Evolutionary conservation across 92 coral and sea anemone genomes (phyloP).

Genomic region (Epizoanthus illoricatus): DNA sequence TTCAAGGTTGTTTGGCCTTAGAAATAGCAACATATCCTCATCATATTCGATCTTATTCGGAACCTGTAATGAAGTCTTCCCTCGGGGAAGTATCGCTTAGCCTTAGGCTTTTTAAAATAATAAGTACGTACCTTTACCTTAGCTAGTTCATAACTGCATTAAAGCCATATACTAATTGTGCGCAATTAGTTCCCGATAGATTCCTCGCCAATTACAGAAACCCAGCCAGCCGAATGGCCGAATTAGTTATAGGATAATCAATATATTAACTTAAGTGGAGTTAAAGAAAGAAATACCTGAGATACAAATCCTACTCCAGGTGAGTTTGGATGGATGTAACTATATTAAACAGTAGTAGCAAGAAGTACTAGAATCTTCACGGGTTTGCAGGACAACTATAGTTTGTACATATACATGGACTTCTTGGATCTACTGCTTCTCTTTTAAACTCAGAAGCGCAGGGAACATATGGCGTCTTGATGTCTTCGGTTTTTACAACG

Average conservation of each 20-base stretch:
- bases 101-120: slow-evolving; percentile 1
- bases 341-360: not conserved
- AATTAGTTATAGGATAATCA: not conserved
- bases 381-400: too few species aligned
- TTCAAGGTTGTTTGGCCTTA: slow-evolving; percentile 4
- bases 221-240: not conserved
- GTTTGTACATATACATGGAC: not conserved
- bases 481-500: slow-evolving; percentile 9
- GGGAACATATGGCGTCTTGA: slow-evolving; percentile 30
- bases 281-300: not conserved
- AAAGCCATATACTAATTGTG: slow-evolving; percentile 9
- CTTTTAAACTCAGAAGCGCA: not conserved
- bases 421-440: not conserved
- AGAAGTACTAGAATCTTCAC: too few species aligned
- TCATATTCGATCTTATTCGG: not conserved
- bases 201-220: not conserved
- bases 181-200: slow-evolving; percentile 22
- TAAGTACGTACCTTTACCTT: not conserved
- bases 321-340: not conserved
- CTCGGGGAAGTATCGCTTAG: not conserved
- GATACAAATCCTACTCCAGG: slow-evolving; percentile 22
- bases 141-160: slow-evolving; percentile 16
- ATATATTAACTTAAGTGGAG: not conserved
- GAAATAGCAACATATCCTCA: not conserved
- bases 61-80: not conserved